These are phyloP conservation scores for Anastrepha ludens DNA, from an alignment of 1,140 invertebrate genomes.

Conservation along the genomic window DNA sequence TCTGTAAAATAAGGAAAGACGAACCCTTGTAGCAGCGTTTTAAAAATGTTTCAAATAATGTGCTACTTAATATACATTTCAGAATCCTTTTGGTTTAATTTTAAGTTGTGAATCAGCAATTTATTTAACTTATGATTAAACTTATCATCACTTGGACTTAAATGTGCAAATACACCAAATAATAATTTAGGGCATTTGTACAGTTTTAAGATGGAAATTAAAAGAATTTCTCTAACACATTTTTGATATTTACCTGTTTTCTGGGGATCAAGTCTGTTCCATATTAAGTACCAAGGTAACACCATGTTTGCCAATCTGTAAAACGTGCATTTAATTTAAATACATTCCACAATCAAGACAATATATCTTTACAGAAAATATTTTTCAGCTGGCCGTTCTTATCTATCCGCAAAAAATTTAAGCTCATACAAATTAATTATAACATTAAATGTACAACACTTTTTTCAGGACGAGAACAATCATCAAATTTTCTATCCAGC, in stretches of 20 bases:
- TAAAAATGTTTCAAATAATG: background rate
- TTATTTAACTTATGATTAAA: constrained; percentile 54
- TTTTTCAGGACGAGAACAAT: constrained; percentile 56
- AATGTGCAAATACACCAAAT: background rate
- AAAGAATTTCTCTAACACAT: background rate
- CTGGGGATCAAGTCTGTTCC: background rate
- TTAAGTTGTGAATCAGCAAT: constrained; percentile 56
- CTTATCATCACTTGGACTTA: constrained; percentile 53
- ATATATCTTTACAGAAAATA: background rate
- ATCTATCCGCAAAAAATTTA: constrained; percentile 56
- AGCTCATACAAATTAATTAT: constrained; percentile 34
- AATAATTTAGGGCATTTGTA: too few species aligned
- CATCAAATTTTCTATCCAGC: constrained; percentile 27
- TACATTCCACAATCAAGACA: background rate
- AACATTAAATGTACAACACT: constrained; percentile 43
- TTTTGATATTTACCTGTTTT: constrained; percentile 31
- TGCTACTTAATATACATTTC: background rate
- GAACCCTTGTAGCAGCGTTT: background rate
- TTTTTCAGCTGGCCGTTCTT: constrained; percentile 58
- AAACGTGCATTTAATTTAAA: background rate
- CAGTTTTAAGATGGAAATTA: too few species aligned
- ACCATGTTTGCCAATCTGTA: background rate
- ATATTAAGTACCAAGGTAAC: background rate
- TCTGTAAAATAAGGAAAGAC: too few species aligned
- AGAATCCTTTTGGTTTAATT: constrained; percentile 59